Conservation (phyloP, 2,888 invertebrate species). For the Rosalia funebris region DNA sequence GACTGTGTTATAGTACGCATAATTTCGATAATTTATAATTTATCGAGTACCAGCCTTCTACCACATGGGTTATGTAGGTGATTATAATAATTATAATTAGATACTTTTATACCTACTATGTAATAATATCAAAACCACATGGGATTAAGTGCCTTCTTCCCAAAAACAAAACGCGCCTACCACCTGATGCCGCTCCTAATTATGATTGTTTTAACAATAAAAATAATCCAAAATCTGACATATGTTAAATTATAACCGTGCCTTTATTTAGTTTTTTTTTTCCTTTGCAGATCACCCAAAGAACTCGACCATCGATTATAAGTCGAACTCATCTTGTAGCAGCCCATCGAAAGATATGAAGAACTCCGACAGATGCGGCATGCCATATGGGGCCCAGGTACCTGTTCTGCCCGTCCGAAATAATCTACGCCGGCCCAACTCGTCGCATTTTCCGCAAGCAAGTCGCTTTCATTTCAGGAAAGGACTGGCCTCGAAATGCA, state of each 20-base stretch:
- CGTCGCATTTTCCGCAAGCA: conserved; percentile 78
- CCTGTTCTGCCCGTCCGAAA: conserved; percentile 82
- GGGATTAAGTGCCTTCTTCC: neutral
- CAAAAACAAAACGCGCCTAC: conserved; percentile 3
- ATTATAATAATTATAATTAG: conserved; percentile 15
- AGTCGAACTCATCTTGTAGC: conserved; percentile 84
- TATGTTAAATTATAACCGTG: conserved; percentile 9
- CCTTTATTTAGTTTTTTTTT: conserved; percentile 15
- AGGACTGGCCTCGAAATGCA: conserved; percentile 85
- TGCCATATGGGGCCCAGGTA: conserved; percentile 60
- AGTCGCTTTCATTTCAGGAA: conserved; percentile 89
- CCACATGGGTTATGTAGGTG: conserved; percentile 6
- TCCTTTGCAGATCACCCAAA: conserved; percentile 81
- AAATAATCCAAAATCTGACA: neutral
- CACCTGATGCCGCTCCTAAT: conserved; percentile 25
- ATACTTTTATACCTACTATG: no score
- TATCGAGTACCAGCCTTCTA: no score
- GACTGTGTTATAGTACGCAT: no score
- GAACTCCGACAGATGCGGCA: conserved; percentile 69
- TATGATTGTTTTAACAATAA: conserved; percentile 9
- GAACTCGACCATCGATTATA: conserved; percentile 89
- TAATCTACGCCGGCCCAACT: conserved; percentile 73
- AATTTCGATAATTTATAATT: no score
- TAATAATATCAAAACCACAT: no score
- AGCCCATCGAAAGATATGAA: conserved; percentile 83